Evolutionary conservation across 2,888 invertebrate genomes (phyloP), one percentile per base, ranked within the genome.

Genomic region (Vannuccia rotundouncinata): DNA sequence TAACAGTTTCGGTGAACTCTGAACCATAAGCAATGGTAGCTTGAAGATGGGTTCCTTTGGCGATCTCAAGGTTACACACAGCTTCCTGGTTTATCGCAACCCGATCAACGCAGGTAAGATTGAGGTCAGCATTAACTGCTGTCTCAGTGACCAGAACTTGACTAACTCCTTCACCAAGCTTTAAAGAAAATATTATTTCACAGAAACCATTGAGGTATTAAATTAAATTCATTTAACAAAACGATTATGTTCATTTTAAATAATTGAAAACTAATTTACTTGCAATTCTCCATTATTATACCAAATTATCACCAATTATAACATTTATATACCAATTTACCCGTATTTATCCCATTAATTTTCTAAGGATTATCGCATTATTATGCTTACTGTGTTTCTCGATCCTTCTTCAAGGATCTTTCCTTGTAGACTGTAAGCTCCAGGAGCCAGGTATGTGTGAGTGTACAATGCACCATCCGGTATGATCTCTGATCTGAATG

Each of bases 371-470:
- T n/a, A n/a, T n/a, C n/a, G n/a, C n/a, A n/a, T n/a, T n/a, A n/a
- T n/a, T n/a, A n/a, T n/a, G 17, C 45, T 45, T 10, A 66, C 66
- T 27, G 66, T 66, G 25, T 5, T 2, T 22, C 66, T 66, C 22
- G 66, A 66, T 5, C 10, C 2, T 5, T 17, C 10, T 27, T 66
- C 66, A 5, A 66, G 66, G 22, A 66, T 5, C 66, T 66, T 66
- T 17, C 66, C 66, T 27, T 66, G 66, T 2, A 66, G 66, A 22
- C 22, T 66, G 66, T 66, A 66, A 27, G 25, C 66, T 22, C 66
- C 66, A 5, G 66, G 66, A 17, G 66, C 66, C 66, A 66, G 66
- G 22, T 66, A 66, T 17, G 66, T 66, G 66, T 66, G 66, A 5
- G 66, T 66, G 66, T 66, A 66, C 22, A 22, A 2, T 17, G 10